These are phyloP conservation scores for Drosophila littoralis DNA, from an alignment of 1,140 invertebrate genomes.

Conservation along the genomic window DNA sequence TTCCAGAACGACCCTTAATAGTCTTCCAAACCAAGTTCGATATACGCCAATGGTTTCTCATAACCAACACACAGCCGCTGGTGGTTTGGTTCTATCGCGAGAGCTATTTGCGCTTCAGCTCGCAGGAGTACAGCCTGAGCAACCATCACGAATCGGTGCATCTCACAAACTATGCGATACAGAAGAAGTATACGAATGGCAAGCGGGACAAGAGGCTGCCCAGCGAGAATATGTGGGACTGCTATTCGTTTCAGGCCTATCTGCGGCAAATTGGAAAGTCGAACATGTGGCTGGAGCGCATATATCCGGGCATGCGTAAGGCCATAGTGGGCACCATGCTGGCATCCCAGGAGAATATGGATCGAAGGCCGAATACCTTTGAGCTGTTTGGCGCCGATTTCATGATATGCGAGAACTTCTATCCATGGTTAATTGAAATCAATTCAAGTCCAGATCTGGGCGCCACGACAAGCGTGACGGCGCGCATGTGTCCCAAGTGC, in stretches of 20 bases:
- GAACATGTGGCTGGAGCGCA: slow-evolving; percentile 91
- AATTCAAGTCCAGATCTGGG: slow-evolving; percentile 97
- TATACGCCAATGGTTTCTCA: slow-evolving; percentile 96
- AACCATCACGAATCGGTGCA: slow-evolving; percentile 97
- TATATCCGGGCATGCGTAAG: slow-evolving; percentile 96
- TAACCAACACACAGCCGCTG: slow-evolving; percentile 90
- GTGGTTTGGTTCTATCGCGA: slow-evolving; percentile 92
- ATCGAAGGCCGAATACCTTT: slow-evolving; percentile 94
- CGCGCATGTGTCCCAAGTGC: slow-evolving; percentile 92
- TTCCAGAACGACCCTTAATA: slow-evolving; percentile 91
- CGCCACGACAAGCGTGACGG: slow-evolving; percentile 94
- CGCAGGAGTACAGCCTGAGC: slow-evolving; percentile 94
- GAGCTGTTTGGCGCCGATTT: slow-evolving; percentile 98
- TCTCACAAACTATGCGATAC: slow-evolving; percentile 96
- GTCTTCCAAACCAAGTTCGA: slow-evolving; percentile 97
- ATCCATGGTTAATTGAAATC: slow-evolving; percentile 97
- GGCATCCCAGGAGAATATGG: slow-evolving; percentile 94
- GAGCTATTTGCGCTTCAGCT: slow-evolving; percentile 96
- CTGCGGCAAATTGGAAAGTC: slow-evolving; percentile 89
- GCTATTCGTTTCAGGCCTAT: slow-evolving; percentile 90
- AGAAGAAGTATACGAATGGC: slow-evolving; percentile 94
- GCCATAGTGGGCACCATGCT: slow-evolving; percentile 94
- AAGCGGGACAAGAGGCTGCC: slow-evolving; percentile 89
- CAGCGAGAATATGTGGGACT: slow-evolving; percentile 95
- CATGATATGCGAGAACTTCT: slow-evolving; percentile 94